Conservation (phyloP, 2,888 invertebrate genomes). For the Melangyna quadrimaculata region DNA sequence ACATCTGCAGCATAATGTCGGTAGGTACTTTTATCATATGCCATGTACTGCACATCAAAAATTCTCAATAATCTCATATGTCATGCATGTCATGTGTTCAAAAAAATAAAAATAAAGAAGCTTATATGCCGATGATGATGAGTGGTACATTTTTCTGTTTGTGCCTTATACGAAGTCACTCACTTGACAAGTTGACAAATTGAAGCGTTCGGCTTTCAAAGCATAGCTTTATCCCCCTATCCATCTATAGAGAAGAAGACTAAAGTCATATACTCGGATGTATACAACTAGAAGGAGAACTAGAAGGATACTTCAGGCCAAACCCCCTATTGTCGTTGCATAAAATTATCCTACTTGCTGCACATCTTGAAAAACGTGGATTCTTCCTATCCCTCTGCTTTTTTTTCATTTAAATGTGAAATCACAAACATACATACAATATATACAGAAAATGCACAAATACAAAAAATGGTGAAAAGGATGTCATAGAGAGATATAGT, state of each 20-base stretch:
- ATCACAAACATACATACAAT: constrained; percentile 41
- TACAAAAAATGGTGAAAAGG: constrained; percentile 43
- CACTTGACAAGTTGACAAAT: constrained; percentile 71
- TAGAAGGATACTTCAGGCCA: constrained; percentile 47
- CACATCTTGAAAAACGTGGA: constrained; percentile 56
- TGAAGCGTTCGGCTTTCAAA: constrained; percentile 59
- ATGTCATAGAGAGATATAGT: not conserved
- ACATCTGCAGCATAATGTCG: not conserved
- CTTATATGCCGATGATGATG: constrained; percentile 30
- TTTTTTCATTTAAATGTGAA: constrained; percentile 47
- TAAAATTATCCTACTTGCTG: constrained; percentile 41
- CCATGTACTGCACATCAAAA: constrained; percentile 43
- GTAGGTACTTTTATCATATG: too few relatives aligned
- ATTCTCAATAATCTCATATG: constrained; percentile 37
- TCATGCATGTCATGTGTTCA: not conserved
- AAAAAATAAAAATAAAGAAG: constrained; percentile 36
- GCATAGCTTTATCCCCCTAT: constrained; percentile 22
- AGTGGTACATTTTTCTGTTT: constrained; percentile 45
- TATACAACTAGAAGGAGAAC: not conserved
- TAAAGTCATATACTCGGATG: not conserved
- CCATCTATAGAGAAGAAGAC: constrained; percentile 2
- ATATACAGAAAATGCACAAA: not conserved
- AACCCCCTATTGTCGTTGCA: constrained; percentile 41
- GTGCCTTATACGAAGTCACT: constrained; percentile 57
- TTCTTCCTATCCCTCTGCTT: not conserved